phyloP scores from a whole-genome alignment of 2,888 invertebrate genomes.

The Diadegma fenestrale region DNA sequence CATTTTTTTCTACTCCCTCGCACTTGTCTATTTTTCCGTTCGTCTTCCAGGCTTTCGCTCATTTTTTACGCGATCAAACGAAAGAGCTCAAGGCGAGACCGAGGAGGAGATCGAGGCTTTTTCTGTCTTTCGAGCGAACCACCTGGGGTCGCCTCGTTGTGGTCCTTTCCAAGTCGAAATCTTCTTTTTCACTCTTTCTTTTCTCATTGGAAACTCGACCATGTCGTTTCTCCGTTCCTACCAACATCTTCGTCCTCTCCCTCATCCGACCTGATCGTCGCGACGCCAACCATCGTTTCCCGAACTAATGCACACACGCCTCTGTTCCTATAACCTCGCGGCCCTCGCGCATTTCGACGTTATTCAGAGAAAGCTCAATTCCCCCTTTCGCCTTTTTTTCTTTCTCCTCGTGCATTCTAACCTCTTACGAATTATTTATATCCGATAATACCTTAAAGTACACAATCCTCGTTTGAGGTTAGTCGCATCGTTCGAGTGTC shows the following conservation, averaged over 20 bases:
- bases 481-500: not conserved
- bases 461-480: constrained; percentile 28
- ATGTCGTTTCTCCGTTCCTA: constrained; percentile 42
- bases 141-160: constrained; percentile 47
- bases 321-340: constrained; percentile 33
- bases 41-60: constrained; percentile 36
- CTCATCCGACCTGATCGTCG: constrained; percentile 49
- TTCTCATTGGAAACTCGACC: constrained; percentile 45
- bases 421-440: constrained; percentile 56
- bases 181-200: constrained; percentile 1
- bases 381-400: constrained; percentile 4
- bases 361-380: constrained; percentile 61
- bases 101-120: constrained; percentile 24
- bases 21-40: constrained; percentile 61
- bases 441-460: constrained; percentile 29
- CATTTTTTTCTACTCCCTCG: constrained; percentile 60
- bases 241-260: not conserved
- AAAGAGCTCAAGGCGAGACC: not conserved
- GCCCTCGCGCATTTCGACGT: constrained; percentile 53
- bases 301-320: constrained; percentile 39
- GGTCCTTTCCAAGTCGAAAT: constrained; percentile 34
- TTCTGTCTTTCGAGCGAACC: constrained; percentile 46
- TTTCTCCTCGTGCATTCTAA: not conserved
- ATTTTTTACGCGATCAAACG: constrained; percentile 35
- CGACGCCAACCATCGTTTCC: constrained; percentile 28